Evolutionary conservation across 2,888 invertebrate genomes (phyloP).

Genomic region (Choristoneura rosaceana): DNA sequence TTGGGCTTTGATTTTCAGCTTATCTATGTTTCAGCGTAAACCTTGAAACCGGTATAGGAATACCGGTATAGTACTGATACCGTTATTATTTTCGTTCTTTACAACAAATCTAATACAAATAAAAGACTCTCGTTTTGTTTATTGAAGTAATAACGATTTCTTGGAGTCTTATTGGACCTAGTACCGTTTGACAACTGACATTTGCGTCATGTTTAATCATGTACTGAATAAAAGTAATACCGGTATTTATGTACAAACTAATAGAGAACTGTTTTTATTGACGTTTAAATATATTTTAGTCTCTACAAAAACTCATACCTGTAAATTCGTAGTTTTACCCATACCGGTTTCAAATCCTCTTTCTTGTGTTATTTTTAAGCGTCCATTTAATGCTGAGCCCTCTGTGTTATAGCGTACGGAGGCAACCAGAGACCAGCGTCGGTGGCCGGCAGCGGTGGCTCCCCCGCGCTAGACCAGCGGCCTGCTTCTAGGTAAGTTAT

Average conservation of each 20-base stretch:
- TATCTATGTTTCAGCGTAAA: background rate
- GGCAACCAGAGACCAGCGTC: slow-evolving; percentile 71
- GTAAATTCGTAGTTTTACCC: background rate
- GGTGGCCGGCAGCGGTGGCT: slow-evolving; percentile 75
- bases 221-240: too few relatives aligned
- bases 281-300: too few relatives aligned
- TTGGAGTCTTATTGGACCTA: too few relatives aligned
- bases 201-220: too few relatives aligned
- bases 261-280: too few relatives aligned
- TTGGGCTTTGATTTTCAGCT: slow-evolving; percentile 25
- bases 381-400: slow-evolving; percentile 4
- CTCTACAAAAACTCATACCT: background rate
- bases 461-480: slow-evolving; percentile 74
- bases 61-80: background rate
- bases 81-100: too few relatives aligned
- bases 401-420: slow-evolving; percentile 66
- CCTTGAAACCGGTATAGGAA: background rate
- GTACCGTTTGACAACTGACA: too few relatives aligned
- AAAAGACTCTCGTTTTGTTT: too few relatives aligned
- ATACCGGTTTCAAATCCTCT: slow-evolving; percentile 3
- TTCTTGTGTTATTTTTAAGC: background rate
- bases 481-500: slow-evolving; percentile 72
- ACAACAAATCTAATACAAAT: too few relatives aligned
- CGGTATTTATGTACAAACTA: too few relatives aligned
- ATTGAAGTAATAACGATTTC: too few relatives aligned